These are phyloP conservation scores for Nasua narica DNA, from an alignment of 2,797 vertebrate species.

Conservation along the genomic window DNA sequence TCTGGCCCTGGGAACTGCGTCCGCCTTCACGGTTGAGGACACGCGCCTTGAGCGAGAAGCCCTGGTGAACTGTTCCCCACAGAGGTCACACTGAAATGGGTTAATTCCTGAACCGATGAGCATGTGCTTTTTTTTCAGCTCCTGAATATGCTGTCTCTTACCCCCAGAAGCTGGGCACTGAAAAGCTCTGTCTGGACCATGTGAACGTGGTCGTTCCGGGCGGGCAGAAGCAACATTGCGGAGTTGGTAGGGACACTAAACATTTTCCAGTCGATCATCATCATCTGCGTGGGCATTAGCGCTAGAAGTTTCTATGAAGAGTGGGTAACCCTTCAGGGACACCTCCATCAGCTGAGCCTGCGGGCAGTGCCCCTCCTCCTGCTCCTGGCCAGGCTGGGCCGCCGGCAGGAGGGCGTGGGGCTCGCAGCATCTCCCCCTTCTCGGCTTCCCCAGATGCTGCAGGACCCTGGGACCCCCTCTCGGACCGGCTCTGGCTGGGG, in stretches of 20 bases:
- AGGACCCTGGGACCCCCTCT: rapidly evolving
- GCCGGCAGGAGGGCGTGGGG: neutral
- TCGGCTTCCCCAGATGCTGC: too few species aligned
- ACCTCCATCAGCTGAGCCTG: conserved; percentile 94
- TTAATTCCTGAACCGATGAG: conserved; percentile 91
- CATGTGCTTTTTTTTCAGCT: neutral
- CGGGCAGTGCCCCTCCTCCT: neutral
- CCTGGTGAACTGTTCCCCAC: conserved; percentile 99
- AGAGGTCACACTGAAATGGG: conserved; percentile 99
- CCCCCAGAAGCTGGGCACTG: neutral
- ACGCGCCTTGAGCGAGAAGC: conserved; percentile 99
- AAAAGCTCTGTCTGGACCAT: neutral
- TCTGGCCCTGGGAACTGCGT: conserved; percentile 99
- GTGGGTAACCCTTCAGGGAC: conserved; percentile 92
- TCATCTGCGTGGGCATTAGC: conserved; percentile 90
- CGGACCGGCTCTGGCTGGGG: neutral
- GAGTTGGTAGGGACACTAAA: neutral
- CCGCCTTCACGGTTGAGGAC: conserved; percentile 99
- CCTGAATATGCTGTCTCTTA: neutral
- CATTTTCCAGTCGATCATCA: conserved; percentile 83
- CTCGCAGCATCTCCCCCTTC: neutral
- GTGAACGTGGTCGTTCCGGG: neutral
- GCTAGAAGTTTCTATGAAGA: conserved; percentile 89
- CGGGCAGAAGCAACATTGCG: neutral
- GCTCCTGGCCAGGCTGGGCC: neutral